phyloP scores from a whole-genome alignment of 2,888 invertebrate genomes.

The Antheraea assamensis region DNA sequence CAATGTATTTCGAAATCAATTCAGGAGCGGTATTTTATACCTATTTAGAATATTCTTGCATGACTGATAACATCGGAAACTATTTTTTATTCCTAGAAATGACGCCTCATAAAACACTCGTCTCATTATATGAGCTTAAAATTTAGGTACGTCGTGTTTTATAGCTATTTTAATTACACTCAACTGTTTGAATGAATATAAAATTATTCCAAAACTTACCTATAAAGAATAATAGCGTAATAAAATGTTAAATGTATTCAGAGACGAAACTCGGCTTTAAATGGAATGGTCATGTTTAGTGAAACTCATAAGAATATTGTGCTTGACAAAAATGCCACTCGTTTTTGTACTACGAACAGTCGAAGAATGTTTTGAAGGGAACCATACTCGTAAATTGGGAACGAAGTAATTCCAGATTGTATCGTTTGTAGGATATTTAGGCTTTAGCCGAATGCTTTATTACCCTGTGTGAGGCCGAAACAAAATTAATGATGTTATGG shows the following conservation, averaged over 20 bases:
- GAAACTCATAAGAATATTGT: constrained; percentile 70
- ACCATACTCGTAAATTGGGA: constrained; percentile 69
- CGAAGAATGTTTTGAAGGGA: constrained; percentile 63
- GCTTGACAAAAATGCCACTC: constrained; percentile 65
- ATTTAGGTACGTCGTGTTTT: constrained; percentile 35
- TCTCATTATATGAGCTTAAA: constrained; percentile 21
- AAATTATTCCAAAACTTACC: constrained; percentile 45
- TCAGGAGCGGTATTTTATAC: background rate
- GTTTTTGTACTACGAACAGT: constrained; percentile 40
- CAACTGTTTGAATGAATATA: constrained; percentile 42
- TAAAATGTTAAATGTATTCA: constrained; percentile 67
- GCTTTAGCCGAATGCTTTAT: constrained; percentile 55
- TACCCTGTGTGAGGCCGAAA: constrained; percentile 39
- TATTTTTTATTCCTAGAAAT: constrained; percentile 9
- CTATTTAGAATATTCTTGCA: background rate
- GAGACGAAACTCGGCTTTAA: constrained; percentile 57
- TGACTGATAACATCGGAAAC: background rate
- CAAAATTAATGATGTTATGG: constrained; percentile 35
- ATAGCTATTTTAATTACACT: constrained; percentile 41
- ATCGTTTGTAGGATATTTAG: constrained; percentile 68
- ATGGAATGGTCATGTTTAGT: constrained; percentile 74
- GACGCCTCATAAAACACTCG: constrained; percentile 20
- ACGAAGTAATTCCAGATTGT: constrained; percentile 64
- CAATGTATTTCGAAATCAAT: background rate
- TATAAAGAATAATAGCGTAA: constrained; percentile 64